Evolutionary conservation across 2,888 invertebrate genomes (phyloP).

Genomic region (Clivina fossor): DNA sequence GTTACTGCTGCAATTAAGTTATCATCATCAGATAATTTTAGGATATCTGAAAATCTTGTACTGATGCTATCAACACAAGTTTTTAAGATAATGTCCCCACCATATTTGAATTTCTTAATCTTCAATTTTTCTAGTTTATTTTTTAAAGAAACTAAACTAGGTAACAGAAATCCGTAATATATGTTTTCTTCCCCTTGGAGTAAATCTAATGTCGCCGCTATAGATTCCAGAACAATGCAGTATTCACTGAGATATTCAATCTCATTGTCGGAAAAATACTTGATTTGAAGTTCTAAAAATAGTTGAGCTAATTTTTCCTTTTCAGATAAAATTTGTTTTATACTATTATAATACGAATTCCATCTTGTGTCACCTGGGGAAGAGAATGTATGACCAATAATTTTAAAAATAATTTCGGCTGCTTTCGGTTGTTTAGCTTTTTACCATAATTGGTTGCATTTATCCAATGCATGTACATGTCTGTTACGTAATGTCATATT

Average conservation of each 20-base stretch:
- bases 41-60: background rate
- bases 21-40: conserved; percentile 5
- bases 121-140: conserved; percentile 13
- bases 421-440: conserved; percentile 35
- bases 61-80: background rate
- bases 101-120: background rate
- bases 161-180: conserved; percentile 20
- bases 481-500: conserved; percentile 12
- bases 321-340: conserved; percentile 33
- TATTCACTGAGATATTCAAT: conserved; percentile 28
- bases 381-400: conserved; percentile 11
- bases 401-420: conserved; percentile 1
- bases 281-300: conserved; percentile 19
- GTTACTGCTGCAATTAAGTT: conserved; percentile 5
- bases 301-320: conserved; percentile 24
- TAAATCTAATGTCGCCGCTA: conserved; percentile 31
- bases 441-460: conserved; percentile 36
- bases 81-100: background rate
- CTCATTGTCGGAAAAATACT: conserved; percentile 4
- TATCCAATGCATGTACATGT: conserved; percentile 33
- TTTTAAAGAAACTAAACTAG: conserved; percentile 19
- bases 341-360: conserved; percentile 35
- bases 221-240: conserved; percentile 27
- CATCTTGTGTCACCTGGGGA: conserved; percentile 36
- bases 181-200: conserved; percentile 35